phyloP scores from a whole-genome alignment of 2,888 invertebrate species.

The Drosophila recens region DNA sequence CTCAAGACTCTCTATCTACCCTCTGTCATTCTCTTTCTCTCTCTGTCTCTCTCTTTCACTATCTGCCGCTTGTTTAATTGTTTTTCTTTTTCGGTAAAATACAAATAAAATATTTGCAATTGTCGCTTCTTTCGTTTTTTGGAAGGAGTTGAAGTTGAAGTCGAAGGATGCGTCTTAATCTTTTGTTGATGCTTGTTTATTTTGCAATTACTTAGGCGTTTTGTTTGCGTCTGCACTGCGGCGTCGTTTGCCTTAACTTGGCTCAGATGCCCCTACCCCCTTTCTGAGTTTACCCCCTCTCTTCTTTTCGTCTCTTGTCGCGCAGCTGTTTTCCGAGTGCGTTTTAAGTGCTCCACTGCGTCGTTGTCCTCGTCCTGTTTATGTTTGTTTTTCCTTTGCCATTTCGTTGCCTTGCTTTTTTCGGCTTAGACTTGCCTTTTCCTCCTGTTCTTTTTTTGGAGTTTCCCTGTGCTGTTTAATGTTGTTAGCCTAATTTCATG shows the following conservation, averaged over 20 bases:
- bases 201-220: constrained; percentile 84
- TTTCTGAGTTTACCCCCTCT: neutral
- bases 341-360: constrained; percentile 61
- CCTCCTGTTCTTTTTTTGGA: constrained; percentile 28
- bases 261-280: neutral
- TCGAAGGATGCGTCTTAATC: constrained; percentile 76
- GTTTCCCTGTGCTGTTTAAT: constrained; percentile 37
- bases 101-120: constrained; percentile 75
- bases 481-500: constrained; percentile 77
- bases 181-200: constrained; percentile 84
- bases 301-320: neutral
- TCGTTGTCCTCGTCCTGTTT: constrained; percentile 46
- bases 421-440: constrained; percentile 45
- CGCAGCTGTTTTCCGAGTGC: constrained; percentile 7
- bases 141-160: constrained; percentile 6
- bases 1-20: constrained; percentile 2
- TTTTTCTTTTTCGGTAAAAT: constrained; percentile 42
- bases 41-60: neutral
- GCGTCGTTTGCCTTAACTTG: constrained; percentile 44
- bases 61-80: constrained; percentile 60
- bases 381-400: constrained; percentile 47
- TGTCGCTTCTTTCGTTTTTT: constrained; percentile 44
- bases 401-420: constrained; percentile 54
- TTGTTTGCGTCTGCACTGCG: constrained; percentile 81
- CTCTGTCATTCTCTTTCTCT: neutral